These are phyloP conservation scores for Kryptolebias ocellatus DNA, from an alignment of 2,797 vertebrate species.

Conservation along the genomic window DNA sequence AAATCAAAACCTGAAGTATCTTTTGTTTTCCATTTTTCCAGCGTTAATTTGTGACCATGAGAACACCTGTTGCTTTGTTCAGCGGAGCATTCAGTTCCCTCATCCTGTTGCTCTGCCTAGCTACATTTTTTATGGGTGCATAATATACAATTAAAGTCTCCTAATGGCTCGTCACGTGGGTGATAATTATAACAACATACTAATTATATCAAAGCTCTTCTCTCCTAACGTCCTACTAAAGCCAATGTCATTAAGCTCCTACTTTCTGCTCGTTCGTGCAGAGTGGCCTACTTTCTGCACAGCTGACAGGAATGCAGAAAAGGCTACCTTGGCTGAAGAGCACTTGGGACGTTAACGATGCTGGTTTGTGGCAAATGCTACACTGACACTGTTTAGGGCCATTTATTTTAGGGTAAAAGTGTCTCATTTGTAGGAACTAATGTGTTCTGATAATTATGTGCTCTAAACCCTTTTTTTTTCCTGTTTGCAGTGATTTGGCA, in stretches of 20 bases:
- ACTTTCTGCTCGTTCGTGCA: constrained; percentile 51
- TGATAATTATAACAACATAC: constrained; percentile 75
- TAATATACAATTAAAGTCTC: constrained; percentile 64
- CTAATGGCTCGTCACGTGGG: constrained; percentile 66
- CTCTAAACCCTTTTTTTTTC: constrained; percentile 21
- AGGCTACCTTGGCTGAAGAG: constrained; percentile 16
- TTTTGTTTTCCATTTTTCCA: too few relatives aligned
- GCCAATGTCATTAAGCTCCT: constrained; percentile 76
- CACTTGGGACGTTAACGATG: not conserved
- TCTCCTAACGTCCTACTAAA: constrained; percentile 78
- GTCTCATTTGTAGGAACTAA: constrained; percentile 34
- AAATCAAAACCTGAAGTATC: too few relatives aligned
- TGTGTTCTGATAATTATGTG: constrained; percentile 11
- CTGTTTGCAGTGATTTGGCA: constrained; percentile 27
- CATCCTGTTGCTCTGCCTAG: constrained; percentile 19
- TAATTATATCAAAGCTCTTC: constrained; percentile 78
- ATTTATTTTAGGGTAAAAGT: constrained; percentile 31
- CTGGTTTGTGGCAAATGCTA: constrained; percentile 10
- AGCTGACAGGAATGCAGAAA: constrained; percentile 35
- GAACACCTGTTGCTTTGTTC: constrained; percentile 29
- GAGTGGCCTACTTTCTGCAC: constrained; percentile 67
- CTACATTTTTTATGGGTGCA: constrained; percentile 53
- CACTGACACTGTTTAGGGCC: constrained; percentile 27
- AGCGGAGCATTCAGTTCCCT: constrained; percentile 17
- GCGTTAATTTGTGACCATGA: constrained; percentile 3